Evolutionary conservation across 2,888 invertebrate genomes (phyloP), one percentile per base, ranked within the genome.

Genomic region (Crocallis elinguaria): DNA sequence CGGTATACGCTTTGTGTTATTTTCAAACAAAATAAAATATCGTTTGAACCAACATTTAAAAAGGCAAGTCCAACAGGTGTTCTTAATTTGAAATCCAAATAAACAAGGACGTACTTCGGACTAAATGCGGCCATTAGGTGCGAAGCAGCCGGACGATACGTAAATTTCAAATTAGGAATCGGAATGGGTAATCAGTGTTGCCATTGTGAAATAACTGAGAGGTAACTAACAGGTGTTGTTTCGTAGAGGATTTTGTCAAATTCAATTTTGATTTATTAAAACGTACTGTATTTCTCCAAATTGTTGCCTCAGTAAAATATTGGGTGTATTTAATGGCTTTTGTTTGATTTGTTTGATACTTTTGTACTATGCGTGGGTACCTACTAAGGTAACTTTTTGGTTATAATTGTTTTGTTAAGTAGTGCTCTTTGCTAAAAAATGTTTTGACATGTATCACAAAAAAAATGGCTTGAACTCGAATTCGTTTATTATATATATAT

Each of bases 51-150:
- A 25, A 3, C 42, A 44, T 39, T 38, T 48, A 39, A 54, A 38
- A 48, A 25, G 65, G 63, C 57, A 12, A 60, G 66, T 60, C 73
- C 86, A 88, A 88, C 88, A 88, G 88, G 88, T 87, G 88, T 75
- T 73, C 73, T 76, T 83, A 82, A 86, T 87, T 87, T 81, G 75
- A 71, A 81, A 80, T 81, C 79, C 79, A 84, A 87, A 86, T 82
- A 83, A 81, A 79, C 73, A 75, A 59, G 62, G 62, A 66, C 67
- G 75, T 74, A 74, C 74, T 67, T 61, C 67, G 64, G 65, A 60
- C 64, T 63, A 76, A 82, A 79, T 72, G 71, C 52, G 35, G 66
- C 71, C 77, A 73, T 82, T 84, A 77, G 66, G 53, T 56, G 62
- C 66, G 64, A 63, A 64, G 63, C 57, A 52, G 50, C 60, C 57